A percentile compares a stretch with the other conserved stretches of the same genome.
Evolutionary conservation across 2,888 invertebrate species (phyloP).

Genomic region (Amphimallon solstitiale): DNA sequence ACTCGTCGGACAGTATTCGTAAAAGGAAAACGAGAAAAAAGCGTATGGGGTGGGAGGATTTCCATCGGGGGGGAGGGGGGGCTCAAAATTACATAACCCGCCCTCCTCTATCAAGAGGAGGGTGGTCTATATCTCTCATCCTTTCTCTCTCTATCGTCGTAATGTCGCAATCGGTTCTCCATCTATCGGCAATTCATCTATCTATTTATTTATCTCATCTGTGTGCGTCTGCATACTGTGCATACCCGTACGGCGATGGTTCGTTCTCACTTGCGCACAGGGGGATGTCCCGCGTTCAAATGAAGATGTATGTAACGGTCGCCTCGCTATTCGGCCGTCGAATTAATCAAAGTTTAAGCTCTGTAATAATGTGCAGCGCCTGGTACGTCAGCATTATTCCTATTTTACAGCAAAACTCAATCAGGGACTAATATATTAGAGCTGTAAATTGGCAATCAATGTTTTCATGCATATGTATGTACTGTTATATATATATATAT

Average conservation of each 20-base stretch:
- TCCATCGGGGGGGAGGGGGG: too few species aligned
- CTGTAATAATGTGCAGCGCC: constrained; percentile 63
- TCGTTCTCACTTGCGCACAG: background rate
- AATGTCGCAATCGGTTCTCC: too few species aligned
- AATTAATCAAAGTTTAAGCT: constrained; percentile 66
- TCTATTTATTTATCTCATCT: constrained; percentile 2
- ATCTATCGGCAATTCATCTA: background rate
- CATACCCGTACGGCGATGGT: background rate
- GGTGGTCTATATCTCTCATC: too few species aligned
- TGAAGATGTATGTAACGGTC: constrained; percentile 55
- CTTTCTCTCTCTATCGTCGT: too few species aligned
- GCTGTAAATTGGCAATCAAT: constrained; percentile 67
- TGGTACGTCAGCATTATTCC: constrained; percentile 65
- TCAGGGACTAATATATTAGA: constrained; percentile 66
- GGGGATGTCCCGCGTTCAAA: constrained; percentile 43
- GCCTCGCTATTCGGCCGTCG: constrained; percentile 60
- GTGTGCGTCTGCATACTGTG: background rate
- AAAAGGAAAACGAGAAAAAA: too few species aligned
- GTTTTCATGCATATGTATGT: constrained; percentile 66
- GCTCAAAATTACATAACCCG: too few species aligned
- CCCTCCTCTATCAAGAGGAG: too few species aligned
- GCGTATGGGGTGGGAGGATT: too few species aligned
- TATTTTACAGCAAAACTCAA: constrained; percentile 66
- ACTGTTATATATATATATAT: constrained; percentile 37
- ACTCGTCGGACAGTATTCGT: too few species aligned